Evolutionary conservation across 1,140 invertebrate genomes (phyloP).

Genomic region (Drosophila pandora): DNA sequence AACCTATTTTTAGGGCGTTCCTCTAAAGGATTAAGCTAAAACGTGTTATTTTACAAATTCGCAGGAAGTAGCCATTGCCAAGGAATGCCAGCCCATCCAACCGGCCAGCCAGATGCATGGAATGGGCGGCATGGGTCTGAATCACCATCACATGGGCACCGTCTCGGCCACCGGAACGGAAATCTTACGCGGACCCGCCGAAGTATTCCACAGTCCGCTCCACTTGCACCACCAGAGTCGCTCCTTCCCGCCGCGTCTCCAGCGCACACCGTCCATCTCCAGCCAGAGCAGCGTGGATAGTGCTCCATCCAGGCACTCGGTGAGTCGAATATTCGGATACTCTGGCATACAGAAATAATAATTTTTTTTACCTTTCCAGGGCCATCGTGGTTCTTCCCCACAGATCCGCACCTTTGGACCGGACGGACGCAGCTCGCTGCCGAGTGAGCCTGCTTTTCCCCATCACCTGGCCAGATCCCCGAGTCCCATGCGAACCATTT

Average conservation of each 20-base stretch:
- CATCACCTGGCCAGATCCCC: slow-evolving; percentile 86
- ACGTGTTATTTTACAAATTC: slow-evolving; percentile 10
- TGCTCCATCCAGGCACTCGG: slow-evolving; percentile 87
- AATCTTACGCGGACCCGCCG: slow-evolving; percentile 71
- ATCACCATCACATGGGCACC: slow-evolving; percentile 50
- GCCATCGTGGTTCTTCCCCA: slow-evolving; percentile 90
- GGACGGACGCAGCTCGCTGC: slow-evolving; percentile 86
- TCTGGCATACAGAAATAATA: not conserved
- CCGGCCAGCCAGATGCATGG: slow-evolving; percentile 78
- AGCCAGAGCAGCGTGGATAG: slow-evolving; percentile 91
- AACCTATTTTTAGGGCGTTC: too few species aligned
- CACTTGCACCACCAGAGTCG: slow-evolving; percentile 83
- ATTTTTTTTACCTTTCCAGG: slow-evolving; percentile 47
- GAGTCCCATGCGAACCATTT: slow-evolving; percentile 90
- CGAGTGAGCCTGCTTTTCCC: slow-evolving; percentile 73
- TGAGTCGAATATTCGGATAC: slow-evolving; percentile 62
- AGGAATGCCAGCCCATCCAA: slow-evolving; percentile 87
- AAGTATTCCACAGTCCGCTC: slow-evolving; percentile 78
- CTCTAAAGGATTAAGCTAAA: not conserved
- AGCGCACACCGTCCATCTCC: slow-evolving; percentile 90
- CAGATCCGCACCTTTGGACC: slow-evolving; percentile 91
- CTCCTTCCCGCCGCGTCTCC: slow-evolving; percentile 84
- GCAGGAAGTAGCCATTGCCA: slow-evolving; percentile 88
- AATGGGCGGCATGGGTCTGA: slow-evolving; percentile 35
- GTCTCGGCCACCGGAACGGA: slow-evolving; percentile 75